Conservation (phyloP, 2,888 invertebrate genomes). For the Chrysopilus asiliformis region DNA sequence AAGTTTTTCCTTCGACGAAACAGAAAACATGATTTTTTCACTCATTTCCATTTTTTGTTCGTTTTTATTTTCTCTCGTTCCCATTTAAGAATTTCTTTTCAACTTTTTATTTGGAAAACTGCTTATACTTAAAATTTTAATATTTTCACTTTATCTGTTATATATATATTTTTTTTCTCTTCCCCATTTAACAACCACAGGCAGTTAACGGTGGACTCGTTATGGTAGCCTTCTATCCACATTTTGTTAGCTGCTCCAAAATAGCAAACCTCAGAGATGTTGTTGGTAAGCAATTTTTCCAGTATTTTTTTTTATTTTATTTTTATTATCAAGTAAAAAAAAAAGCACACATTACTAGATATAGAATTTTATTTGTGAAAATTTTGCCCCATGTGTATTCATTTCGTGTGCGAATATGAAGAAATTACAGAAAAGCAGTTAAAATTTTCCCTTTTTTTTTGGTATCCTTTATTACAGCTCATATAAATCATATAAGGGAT, state of each 20-base stretch:
- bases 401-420: too few relatives aligned
- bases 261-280: constrained; percentile 45
- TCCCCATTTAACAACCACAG: constrained; percentile 32
- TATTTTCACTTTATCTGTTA: background rate
- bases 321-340: too few relatives aligned
- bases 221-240: constrained; percentile 51
- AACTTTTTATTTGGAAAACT: constrained; percentile 1
- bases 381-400: too few relatives aligned
- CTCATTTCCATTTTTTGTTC: constrained; percentile 1
- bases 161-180: background rate
- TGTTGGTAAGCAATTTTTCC: constrained; percentile 40
- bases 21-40: background rate
- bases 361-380: too few relatives aligned
- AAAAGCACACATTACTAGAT: too few relatives aligned
- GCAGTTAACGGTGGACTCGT: constrained; percentile 47
- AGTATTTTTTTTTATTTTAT: too few relatives aligned
- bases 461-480: constrained; percentile 43
- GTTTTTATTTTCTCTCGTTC: background rate
- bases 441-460: constrained; percentile 5
- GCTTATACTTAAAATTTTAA: too few relatives aligned
- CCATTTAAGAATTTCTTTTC: background rate
- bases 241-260: constrained; percentile 45
- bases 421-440: too few relatives aligned
- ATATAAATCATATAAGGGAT: constrained; percentile 77
- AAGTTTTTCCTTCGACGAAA: too few relatives aligned